Evolutionary conservation across 2,113 vertebrate genomes (phyloP), one percentile per base, ranked within the genome.

Genomic region (Nibea coibor): DNA sequence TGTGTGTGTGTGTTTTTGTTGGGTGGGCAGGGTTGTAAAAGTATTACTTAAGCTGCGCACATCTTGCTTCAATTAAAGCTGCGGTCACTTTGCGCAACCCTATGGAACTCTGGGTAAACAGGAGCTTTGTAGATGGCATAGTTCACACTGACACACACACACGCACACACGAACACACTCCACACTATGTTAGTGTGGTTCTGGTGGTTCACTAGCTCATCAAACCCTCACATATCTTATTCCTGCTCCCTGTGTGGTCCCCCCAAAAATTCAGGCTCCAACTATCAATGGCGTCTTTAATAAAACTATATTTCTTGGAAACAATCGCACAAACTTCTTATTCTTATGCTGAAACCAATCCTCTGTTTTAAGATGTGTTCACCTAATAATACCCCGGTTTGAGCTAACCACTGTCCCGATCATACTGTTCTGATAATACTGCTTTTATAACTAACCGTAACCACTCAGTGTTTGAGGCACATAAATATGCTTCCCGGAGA

Each of bases 1-100:
- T 79, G 58, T 70, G 62, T 72, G 39, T 72, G 76, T 82, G 79
- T 85, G 71, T 82, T 72, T 88, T 70, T 85, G 75, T 84, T 76
- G 75, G 83, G 72, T 73, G 72, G 85, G 77, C 61, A 81, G 51
- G 81, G 45, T 76, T 83, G 70, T 92, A 83, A 86, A 92, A 87
- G 88, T 83, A 88, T 92, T 94, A 88, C 91, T 92, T 90, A 90
- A 92, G 80, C 80, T 71, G 83, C 20, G 47, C 76, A 91, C 93
- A 93, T 91, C 90, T 94, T 94, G 91, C 83, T 92, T 83, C 86
- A 90, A 89, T 94, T 90, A 91, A 89, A 90, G 84, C 75, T 92
- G 93, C 39, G 92, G 93, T 92, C 89, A 90, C 83, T 93, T 93
- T 93, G 84, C 85, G 80, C 89, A 94, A 94, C 86, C 90, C 89